Percentiles rank a stretch among this genome's conserved stretches.
phyloP scores from a whole-genome alignment of 2,113 vertebrate species.

The Otus sunia region DNA sequence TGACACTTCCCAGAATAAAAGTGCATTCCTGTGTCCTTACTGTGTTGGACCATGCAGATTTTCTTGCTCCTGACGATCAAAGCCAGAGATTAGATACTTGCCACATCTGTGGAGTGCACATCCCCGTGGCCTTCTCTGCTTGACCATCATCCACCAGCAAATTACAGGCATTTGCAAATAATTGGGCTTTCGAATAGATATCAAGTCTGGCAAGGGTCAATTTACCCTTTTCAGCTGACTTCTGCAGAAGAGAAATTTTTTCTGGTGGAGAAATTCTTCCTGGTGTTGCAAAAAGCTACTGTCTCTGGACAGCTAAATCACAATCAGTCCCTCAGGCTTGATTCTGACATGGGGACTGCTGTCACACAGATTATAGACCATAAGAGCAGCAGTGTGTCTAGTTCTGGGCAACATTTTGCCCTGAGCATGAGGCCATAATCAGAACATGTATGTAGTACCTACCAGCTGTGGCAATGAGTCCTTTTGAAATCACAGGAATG shows the following conservation, averaged over 20 bases:
- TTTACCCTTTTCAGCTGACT: neutral
- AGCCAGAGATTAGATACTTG: neutral
- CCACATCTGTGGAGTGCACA: neutral
- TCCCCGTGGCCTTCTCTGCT: neutral
- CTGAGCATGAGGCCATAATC: neutral
- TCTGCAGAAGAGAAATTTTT: neutral
- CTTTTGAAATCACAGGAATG: neutral
- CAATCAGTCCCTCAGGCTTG: neutral
- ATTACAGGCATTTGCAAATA: neutral
- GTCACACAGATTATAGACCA: neutral
- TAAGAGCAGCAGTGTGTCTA: neutral
- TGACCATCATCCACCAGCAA: neutral
- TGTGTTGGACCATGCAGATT: neutral
- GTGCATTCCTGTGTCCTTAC: neutral
- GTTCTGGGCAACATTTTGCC: neutral
- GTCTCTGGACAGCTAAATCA: neutral
- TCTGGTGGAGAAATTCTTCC: neutral
- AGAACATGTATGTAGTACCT: neutral
- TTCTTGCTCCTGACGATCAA: neutral
- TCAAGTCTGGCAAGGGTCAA: neutral
- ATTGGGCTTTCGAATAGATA: neutral
- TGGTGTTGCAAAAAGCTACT: neutral
- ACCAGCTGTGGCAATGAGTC: neutral
- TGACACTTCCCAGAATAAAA: neutral
- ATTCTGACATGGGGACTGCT: neutral